Conservation (phyloP, 2,113 vertebrate species). For the Pholis gunnellus region DNA sequence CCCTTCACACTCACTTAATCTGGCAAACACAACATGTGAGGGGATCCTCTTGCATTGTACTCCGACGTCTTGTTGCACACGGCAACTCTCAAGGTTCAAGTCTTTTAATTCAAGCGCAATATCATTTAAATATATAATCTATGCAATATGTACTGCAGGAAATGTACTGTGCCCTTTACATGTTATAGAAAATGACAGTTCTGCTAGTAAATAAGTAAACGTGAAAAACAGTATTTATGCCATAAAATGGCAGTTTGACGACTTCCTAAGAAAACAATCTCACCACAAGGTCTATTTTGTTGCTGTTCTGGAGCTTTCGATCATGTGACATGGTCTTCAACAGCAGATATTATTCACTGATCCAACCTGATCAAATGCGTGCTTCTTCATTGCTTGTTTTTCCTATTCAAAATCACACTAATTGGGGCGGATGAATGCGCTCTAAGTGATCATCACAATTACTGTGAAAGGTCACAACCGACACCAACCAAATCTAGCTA, state of each 20-base stretch:
- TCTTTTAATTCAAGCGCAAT: conserved; percentile 19
- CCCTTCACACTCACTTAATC: conserved; percentile 30
- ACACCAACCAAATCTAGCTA: conserved; percentile 20
- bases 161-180: neutral
- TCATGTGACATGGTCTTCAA: neutral
- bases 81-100: neutral
- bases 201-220: neutral
- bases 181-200: neutral
- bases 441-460: conserved; percentile 38
- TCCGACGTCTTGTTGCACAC: conserved; percentile 12
- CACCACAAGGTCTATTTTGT: neutral
- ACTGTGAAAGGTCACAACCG: conserved; percentile 20
- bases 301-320: neutral
- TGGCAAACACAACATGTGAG: conserved; percentile 40
- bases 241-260: neutral
- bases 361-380: neutral
- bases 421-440: conserved; percentile 19
- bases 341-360: neutral
- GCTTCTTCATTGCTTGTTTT: neutral
- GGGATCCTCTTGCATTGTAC: conserved; percentile 13
- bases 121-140: neutral
- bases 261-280: neutral
- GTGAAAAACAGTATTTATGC: neutral
- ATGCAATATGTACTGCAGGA: neutral
- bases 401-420: conserved; percentile 15